phyloP scores from a whole-genome alignment of 2,113 vertebrate genomes.

The Stigmatopora argus region DNA sequence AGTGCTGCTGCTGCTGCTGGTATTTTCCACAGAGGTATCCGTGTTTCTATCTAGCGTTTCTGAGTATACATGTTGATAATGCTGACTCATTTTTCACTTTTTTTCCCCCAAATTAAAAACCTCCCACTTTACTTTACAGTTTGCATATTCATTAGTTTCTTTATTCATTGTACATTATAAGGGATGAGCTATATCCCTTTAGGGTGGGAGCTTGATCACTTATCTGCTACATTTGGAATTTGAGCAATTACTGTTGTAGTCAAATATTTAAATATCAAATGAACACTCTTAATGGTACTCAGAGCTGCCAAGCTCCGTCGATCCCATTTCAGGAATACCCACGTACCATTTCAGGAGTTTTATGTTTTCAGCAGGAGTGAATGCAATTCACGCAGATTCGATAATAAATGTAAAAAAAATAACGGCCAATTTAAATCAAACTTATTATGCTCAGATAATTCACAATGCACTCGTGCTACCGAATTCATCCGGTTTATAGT shows the following conservation, averaged over 20 bases:
- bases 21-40: conserved; percentile 61
- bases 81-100: conserved; percentile 51
- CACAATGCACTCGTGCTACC: too few species aligned
- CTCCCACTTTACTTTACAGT: not conserved
- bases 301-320: too few species aligned
- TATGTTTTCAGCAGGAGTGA: too few species aligned
- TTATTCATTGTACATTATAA: not conserved
- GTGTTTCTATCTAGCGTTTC: conserved; percentile 25
- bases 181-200: not conserved
- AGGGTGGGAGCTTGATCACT: not conserved
- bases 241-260: not conserved
- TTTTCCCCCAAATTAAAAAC: not conserved
- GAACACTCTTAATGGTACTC: too few species aligned
- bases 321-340: too few species aligned
- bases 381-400: too few species aligned
- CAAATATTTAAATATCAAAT: not conserved
- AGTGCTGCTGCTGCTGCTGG: conserved; percentile 56
- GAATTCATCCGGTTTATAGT: too few species aligned
- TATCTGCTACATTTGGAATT: not conserved
- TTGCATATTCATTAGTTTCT: not conserved
- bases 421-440: too few species aligned
- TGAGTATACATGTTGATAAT: conserved; percentile 60
- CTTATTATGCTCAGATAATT: too few species aligned
- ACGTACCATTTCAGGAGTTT: too few species aligned
- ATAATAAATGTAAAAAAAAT: too few species aligned